phyloP scores from a whole-genome alignment of 2,888 invertebrate genomes.

The Acleris cristana region DNA sequence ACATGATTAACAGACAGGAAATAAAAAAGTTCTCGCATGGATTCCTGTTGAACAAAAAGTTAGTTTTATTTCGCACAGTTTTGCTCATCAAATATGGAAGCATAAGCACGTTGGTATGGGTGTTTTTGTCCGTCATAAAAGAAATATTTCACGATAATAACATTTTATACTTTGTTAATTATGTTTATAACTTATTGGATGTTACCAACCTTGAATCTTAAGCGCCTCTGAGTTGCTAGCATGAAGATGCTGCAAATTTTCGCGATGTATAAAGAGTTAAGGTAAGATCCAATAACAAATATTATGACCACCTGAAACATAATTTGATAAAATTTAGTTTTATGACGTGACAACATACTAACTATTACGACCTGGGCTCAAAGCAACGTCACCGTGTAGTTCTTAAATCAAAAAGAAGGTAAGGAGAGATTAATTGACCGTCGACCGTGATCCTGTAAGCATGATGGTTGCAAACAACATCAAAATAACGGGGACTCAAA shows the following conservation, averaged over 20 bases:
- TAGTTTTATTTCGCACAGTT: conserved; percentile 14
- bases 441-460: not conserved
- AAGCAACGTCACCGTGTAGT: too few species aligned
- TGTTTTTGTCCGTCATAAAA: too few species aligned
- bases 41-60: conserved; percentile 57
- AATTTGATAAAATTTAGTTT: conserved; percentile 7
- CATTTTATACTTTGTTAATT: too few species aligned
- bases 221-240: conserved; percentile 63
- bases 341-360: too few species aligned
- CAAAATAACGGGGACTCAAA: too few species aligned
- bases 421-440: too few species aligned
- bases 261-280: conserved; percentile 66
- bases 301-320: conserved; percentile 60
- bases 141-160: too few species aligned
- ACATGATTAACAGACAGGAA: conserved; percentile 76
- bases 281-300: conserved; percentile 61
- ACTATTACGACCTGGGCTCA: too few species aligned
- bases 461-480: not conserved
- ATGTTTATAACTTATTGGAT: not conserved
- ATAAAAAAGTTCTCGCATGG: conserved; percentile 77
- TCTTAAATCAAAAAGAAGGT: too few species aligned
- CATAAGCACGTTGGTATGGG: too few species aligned
- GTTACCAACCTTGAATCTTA: conserved; percentile 67
- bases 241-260: conserved; percentile 68
- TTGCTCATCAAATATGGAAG: not conserved